Evolutionary conservation across 2,113 vertebrate genomes (phyloP).

Genomic region (Poeciliopsis turrubarensis): DNA sequence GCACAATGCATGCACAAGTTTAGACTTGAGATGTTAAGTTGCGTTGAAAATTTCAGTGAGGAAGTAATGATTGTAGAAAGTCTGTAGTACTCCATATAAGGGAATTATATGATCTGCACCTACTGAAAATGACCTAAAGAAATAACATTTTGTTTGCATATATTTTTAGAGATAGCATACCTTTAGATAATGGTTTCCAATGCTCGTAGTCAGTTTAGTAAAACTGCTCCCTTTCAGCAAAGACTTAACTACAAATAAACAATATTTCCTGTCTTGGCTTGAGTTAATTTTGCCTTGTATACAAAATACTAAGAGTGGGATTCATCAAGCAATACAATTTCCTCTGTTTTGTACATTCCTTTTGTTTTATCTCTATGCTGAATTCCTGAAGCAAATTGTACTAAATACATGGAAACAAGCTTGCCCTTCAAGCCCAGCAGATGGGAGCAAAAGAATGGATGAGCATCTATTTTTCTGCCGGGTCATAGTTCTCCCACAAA

Average conservation of each 20-base stretch:
- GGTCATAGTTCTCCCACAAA: background rate
- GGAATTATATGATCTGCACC: slow-evolving; percentile 32
- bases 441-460: background rate
- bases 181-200: slow-evolving; percentile 21
- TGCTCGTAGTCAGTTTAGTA: slow-evolving; percentile 12
- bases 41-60: slow-evolving; percentile 28
- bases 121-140: slow-evolving; percentile 36
- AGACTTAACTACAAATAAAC: background rate
- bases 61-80: slow-evolving; percentile 41
- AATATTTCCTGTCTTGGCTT: background rate
- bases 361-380: background rate
- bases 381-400: background rate
- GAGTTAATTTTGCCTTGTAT: background rate
- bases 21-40: slow-evolving; percentile 60
- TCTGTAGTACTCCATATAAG: slow-evolving; percentile 13
- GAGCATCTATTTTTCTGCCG: background rate
- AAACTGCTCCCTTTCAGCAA: background rate
- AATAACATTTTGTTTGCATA: slow-evolving; percentile 17
- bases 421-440: background rate
- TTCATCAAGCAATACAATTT: background rate
- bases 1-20: slow-evolving; percentile 42
- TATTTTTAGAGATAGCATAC: slow-evolving; percentile 29
- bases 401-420: too few species aligned
- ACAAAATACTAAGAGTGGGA: background rate
- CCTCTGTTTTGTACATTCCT: background rate